These are phyloP conservation scores for Odobenus rosmarus DNA, from an alignment of 2,113 vertebrate species.

Conservation along the genomic window DNA sequence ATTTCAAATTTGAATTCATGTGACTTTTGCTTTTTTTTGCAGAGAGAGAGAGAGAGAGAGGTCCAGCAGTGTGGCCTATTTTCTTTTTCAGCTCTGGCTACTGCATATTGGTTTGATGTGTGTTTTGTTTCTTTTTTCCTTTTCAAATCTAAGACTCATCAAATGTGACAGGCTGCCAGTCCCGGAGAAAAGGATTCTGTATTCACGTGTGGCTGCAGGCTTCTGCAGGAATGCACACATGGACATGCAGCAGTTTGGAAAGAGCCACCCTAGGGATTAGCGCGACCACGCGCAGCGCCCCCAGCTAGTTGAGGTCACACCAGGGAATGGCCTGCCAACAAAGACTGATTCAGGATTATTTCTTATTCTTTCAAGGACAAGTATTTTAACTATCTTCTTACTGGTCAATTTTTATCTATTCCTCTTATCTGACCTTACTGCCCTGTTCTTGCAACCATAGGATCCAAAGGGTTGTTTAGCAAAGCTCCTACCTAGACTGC, in stretches of 20 bases:
- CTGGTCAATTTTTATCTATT: neutral
- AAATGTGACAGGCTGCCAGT: neutral
- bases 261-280: neutral
- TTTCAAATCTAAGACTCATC: constrained; percentile 44
- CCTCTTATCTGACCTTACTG: neutral
- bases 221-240: neutral
- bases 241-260: neutral
- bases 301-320: neutral
- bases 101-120: neutral
- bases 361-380: neutral
- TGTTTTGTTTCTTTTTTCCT: neutral
- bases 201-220: neutral
- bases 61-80: neutral
- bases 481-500: neutral
- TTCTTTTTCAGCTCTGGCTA: constrained; percentile 27
- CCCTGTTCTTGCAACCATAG: neutral
- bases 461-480: neutral
- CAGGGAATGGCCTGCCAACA: rapidly evolving
- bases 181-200: neutral
- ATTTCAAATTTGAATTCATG: constrained; percentile 50
- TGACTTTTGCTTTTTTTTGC: constrained; percentile 40
- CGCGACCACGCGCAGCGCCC: rapidly evolving
- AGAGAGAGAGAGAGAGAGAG: constrained; percentile 39
- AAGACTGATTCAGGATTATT: neutral
- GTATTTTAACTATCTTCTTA: neutral